Evolutionary conservation across 2,888 invertebrate species (phyloP).

Genomic region (Apomyelois bistriatella): DNA sequence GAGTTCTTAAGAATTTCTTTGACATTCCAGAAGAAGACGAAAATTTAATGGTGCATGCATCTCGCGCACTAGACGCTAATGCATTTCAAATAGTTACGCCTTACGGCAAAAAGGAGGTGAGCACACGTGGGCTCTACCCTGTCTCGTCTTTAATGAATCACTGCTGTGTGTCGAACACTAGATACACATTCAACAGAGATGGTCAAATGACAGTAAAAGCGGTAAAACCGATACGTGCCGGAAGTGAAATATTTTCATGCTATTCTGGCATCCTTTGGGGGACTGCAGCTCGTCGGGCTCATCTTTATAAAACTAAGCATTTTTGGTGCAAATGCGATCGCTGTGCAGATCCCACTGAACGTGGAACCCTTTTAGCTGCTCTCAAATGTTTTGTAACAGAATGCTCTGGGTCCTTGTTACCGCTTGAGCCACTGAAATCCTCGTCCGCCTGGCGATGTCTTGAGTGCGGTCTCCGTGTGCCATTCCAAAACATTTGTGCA

Average conservation of each 20-base stretch:
- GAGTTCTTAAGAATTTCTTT: conserved; percentile 69
- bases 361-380: conserved; percentile 79
- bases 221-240: conserved; percentile 77
- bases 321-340: conserved; percentile 83
- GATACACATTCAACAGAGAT: conserved; percentile 79
- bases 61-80: conserved; percentile 83
- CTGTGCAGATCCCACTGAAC: conserved; percentile 84
- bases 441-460: conserved; percentile 81
- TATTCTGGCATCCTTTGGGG: conserved; percentile 85
- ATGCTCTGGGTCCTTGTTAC: conserved; percentile 78
- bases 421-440: conserved; percentile 75
- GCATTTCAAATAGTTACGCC: conserved; percentile 81
- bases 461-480: conserved; percentile 70
- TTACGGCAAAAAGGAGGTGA: conserved; percentile 67
- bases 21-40: conserved; percentile 78
- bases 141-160: conserved; percentile 85
- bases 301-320: conserved; percentile 83
- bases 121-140: conserved; percentile 83
- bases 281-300: conserved; percentile 81
- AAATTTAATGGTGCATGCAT: conserved; percentile 78
- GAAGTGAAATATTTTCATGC: conserved; percentile 82
- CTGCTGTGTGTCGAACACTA: conserved; percentile 83
- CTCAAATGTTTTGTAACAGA: conserved; percentile 75
- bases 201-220: conserved; percentile 82
- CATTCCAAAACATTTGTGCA: conserved; percentile 70